These are phyloP conservation scores for Drosophila diplacantha DNA, from an alignment of 2,888 invertebrate species.

Conservation along the genomic window DNA sequence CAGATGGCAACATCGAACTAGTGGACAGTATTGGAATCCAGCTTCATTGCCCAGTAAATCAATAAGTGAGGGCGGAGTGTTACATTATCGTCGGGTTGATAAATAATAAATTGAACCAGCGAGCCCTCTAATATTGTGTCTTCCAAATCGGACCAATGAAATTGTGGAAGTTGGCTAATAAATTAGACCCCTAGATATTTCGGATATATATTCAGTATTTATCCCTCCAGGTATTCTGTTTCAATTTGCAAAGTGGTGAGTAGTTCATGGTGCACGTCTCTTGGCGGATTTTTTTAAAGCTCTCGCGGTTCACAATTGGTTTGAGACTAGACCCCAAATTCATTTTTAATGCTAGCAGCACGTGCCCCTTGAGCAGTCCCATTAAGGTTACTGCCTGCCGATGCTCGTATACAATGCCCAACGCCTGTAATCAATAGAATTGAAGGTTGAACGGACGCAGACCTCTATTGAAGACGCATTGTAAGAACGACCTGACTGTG, in stretches of 20 bases:
- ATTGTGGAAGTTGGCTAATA: not conserved
- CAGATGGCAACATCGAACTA: no score
- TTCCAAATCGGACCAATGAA: not conserved
- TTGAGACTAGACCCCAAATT: conserved; percentile 47
- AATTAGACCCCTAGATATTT: not conserved
- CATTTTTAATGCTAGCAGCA: conserved; percentile 58
- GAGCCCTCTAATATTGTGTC: not conserved
- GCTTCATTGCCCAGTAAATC: not conserved
- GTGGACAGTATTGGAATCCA: not conserved
- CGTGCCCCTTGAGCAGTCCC: conserved; percentile 45
- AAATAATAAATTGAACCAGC: not conserved
- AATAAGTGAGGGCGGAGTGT: not conserved
- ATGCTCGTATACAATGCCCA: conserved; percentile 55
- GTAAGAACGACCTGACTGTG: not conserved
- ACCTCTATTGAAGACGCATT: conserved; percentile 36
- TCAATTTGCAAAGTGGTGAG: conserved; percentile 8
- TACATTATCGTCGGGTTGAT: not conserved
- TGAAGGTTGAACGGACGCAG: conserved; percentile 13
- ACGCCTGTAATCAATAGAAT: conserved; percentile 42
- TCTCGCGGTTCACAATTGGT: conserved; percentile 2
- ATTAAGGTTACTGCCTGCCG: conserved; percentile 33
- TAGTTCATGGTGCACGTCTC: conserved; percentile 2
- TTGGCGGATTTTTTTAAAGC: not conserved
- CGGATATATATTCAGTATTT: not conserved
- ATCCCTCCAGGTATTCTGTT: not conserved